Conservation (phyloP, 2,797 vertebrate species). For the Cyprinella venusta region DNA sequence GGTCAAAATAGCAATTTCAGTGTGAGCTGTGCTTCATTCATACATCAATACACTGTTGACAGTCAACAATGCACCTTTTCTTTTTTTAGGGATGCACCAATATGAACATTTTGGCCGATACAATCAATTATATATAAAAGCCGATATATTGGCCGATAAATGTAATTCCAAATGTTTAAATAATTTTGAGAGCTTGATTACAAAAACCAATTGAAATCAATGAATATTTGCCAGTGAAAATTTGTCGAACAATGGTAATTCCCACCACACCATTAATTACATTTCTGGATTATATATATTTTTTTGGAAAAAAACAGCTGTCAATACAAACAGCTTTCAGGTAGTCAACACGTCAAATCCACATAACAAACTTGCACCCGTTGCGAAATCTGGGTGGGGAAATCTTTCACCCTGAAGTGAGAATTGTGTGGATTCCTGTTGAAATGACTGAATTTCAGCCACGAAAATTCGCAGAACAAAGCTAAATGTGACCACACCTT, state of each 20-base stretch:
- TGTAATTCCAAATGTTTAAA: no score
- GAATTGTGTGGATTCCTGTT: neutral
- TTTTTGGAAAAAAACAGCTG: no score
- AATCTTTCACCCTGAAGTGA: neutral
- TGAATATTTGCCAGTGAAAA: neutral
- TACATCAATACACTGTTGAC: neutral
- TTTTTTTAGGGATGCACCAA: no score
- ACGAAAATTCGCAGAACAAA: accelerated
- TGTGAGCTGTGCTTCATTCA: neutral
- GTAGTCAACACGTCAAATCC: neutral
- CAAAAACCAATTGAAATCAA: neutral
- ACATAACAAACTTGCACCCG: neutral
- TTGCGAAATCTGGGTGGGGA: neutral
- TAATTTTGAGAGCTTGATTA: no score
- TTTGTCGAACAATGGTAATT: no score
- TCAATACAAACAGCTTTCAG: neutral
- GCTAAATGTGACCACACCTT: neutral
- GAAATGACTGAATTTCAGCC: neutral
- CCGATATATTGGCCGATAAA: no score
- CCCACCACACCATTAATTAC: neutral
- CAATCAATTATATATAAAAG: no score
- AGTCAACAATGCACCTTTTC: neutral
- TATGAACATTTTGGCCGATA: no score
- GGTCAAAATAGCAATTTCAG: neutral
- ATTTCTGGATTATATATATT: neutral